Conservation (phyloP, 2,797 vertebrate species). For the Gallinago nigripennis region DNA sequence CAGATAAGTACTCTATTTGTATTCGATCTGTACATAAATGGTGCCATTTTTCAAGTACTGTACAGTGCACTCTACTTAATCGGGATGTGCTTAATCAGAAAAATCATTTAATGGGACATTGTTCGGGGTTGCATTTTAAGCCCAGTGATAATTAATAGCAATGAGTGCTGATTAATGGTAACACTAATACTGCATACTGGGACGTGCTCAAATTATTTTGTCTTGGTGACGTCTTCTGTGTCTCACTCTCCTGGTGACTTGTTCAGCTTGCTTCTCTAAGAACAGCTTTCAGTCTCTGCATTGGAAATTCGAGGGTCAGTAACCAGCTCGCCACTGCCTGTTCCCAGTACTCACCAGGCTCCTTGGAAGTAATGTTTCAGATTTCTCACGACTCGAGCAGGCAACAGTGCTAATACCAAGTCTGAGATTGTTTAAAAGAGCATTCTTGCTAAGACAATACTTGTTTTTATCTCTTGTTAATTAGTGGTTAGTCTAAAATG, state of each 20-base stretch:
- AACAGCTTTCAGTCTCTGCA: background rate
- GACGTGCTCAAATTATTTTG: constrained; percentile 10
- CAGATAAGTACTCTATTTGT: constrained; percentile 39
- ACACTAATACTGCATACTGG: background rate
- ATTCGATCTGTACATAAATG: constrained; percentile 22
- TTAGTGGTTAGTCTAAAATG: background rate
- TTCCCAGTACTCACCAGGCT: background rate
- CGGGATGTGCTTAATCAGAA: constrained; percentile 52
- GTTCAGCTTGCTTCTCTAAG: background rate
- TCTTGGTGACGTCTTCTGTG: background rate
- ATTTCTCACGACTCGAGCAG: background rate
- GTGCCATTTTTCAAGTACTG: constrained; percentile 35
- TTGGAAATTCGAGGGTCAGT: background rate
- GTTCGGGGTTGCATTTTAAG: constrained; percentile 38
- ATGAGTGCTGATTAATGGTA: constrained; percentile 4
- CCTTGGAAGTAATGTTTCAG: background rate
- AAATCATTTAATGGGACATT: constrained; percentile 57
- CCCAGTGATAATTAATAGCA: constrained; percentile 41
- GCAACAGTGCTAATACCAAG: rapidly evolving
- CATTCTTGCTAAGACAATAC: background rate
- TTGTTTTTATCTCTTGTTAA: background rate
- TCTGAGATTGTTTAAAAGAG: background rate
- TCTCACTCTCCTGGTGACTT: background rate
- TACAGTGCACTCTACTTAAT: constrained; percentile 41
- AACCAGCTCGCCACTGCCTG: background rate